Evolutionary conservation across 2,888 invertebrate genomes (phyloP), one percentile per base, ranked within the genome.

Genomic region (Bhutanitis thaidina): DNA sequence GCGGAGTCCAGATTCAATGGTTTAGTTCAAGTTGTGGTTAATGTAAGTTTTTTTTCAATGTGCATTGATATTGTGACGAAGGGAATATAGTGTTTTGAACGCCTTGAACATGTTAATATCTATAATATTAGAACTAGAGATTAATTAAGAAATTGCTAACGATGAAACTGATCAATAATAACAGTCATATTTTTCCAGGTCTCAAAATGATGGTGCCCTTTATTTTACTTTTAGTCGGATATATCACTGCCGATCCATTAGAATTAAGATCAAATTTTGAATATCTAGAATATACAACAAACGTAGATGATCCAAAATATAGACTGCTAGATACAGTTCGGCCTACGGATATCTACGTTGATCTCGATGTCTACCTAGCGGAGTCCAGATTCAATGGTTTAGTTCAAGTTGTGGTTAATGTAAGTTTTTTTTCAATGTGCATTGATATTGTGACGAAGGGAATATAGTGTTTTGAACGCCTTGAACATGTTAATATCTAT

Each of bases 221-320:
- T 12, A 38, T 75, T 3, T 63, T 65, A 47, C 51, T 80, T 39
- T 53, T 81, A n/a, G 51, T 79, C 38, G 85, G 80, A 50, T 55
- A 71, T 38, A 58, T 64, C 1, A 51, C 53, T 4, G 78, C 78
- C 25, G 59, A 67, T 10, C 87, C 85, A 0, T 72, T 73, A 1
- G 80, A 86, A 1, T 54, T 77, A 29, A 70, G 71, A 36, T 69
- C 78, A 0, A 74, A 72, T 52, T 71, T 86, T n/a, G 86, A 85
- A 60, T 67, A 73, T 41, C 29, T 74, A 7, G 56, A 54, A 12
- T 72, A 67, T 35, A 62, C 55, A 15, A 74, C 81, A 1, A 87
- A 85, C 55, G 15, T 83, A 39, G 85, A 65, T 27, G 67, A 79
- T 1, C 77, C 81, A 0, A 65, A 63, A 4, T 89, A 87, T 64